These are phyloP conservation scores for Stegodyphus mimosarum DNA, from an alignment of 1,140 invertebrate species.

Conservation along the genomic window DNA sequence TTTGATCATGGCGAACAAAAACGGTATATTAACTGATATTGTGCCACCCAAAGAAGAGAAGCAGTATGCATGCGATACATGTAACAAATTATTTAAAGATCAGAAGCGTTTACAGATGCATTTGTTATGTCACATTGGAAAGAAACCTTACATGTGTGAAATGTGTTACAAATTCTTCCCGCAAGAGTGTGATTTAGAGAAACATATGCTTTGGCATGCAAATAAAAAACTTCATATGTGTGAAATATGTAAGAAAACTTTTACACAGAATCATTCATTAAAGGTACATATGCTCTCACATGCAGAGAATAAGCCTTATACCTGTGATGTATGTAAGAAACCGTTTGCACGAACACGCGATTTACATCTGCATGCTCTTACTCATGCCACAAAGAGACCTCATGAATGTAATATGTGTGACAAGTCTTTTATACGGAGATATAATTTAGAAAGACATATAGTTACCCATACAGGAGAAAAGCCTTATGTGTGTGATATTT, in stretches of 20 bases:
- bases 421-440: not conserved
- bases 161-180: not conserved
- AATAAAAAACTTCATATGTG: not conserved
- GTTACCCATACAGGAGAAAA: conserved; percentile 64
- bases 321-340: not conserved
- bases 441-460: not conserved
- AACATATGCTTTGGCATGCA: not conserved
- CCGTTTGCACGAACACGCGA: not conserved
- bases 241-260: not conserved
- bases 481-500: conserved; percentile 69
- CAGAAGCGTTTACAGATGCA: not conserved
- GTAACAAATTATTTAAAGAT: not conserved
- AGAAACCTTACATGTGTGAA: not conserved
- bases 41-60: too few species aligned
- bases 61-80: not conserved
- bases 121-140: not conserved
- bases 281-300: conserved; percentile 16
- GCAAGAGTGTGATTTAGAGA: not conserved
- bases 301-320: conserved; percentile 33
- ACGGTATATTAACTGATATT: too few species aligned
- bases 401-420: not conserved
- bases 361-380: not conserved
- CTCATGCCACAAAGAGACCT: not conserved
- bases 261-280: not conserved
- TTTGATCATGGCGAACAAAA: too few species aligned